Conservation (phyloP, 1,140 invertebrate genomes). For the Drosophila neocordata region DNA sequence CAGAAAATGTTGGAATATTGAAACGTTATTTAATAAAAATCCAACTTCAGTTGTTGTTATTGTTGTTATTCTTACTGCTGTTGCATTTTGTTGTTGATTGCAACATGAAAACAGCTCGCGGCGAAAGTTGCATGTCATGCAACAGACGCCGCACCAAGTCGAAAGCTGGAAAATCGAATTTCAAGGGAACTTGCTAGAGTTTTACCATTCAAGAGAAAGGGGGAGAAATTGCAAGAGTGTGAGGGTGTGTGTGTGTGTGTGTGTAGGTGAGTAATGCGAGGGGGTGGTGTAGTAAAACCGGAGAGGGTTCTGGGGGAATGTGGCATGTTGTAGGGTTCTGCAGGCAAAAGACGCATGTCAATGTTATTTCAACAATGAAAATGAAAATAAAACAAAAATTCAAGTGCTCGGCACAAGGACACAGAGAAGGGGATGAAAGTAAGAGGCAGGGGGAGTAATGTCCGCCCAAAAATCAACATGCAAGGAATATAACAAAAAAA, state of each 20-base stretch:
- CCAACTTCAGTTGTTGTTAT: background rate
- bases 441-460: constrained; percentile 47
- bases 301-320: background rate
- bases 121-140: constrained; percentile 75
- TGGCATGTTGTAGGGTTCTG: constrained; percentile 30
- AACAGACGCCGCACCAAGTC: constrained; percentile 69
- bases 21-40: constrained; percentile 77
- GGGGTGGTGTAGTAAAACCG: too few relatives aligned
- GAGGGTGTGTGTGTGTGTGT: background rate
- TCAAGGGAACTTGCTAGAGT: constrained; percentile 35
- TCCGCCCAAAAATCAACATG: constrained; percentile 75
- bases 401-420: constrained; percentile 12
- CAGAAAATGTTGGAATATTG: constrained; percentile 78
- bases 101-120: constrained; percentile 59
- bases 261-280: too few relatives aligned
- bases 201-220: background rate
- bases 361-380: constrained; percentile 75
- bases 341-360: constrained; percentile 74
- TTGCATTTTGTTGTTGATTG: constrained; percentile 54
- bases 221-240: background rate
- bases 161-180: constrained; percentile 72
- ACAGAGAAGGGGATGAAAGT: background rate
- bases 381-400: constrained; percentile 53
- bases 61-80: constrained; percentile 33
- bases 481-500: constrained; percentile 47